Percentiles rank a stretch among this genome's conserved stretches.
Conservation (phyloP, 2,888 invertebrate genomes). For the Tuberolachnus salignus region DNA sequence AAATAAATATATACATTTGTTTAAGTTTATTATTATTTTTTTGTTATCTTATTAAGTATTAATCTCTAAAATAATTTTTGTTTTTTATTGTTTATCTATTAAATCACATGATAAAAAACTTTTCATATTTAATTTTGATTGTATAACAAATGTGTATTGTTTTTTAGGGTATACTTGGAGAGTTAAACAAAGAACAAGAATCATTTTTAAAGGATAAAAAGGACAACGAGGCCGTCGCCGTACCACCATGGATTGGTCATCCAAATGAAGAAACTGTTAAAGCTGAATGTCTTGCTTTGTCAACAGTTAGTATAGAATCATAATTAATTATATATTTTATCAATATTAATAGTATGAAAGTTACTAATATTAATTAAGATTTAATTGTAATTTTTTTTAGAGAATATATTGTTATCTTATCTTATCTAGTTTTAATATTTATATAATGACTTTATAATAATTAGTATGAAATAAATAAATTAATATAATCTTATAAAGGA, state of each 20-base stretch:
- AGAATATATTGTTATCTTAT: too few species aligned
- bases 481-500: too few species aligned
- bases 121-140: neutral
- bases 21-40: too few species aligned
- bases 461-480: too few species aligned
- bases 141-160: slow-evolving; percentile 40
- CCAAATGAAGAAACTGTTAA: slow-evolving; percentile 92
- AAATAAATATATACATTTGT: too few species aligned
- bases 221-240: slow-evolving; percentile 71
- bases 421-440: too few species aligned
- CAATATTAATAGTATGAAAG: neutral
- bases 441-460: too few species aligned
- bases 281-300: slow-evolving; percentile 92
- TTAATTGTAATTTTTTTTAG: too few species aligned
- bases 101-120: too few species aligned
- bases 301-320: slow-evolving; percentile 69
- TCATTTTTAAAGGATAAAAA: slow-evolving; percentile 90
- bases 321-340: neutral
- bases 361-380: neutral
- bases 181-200: slow-evolving; percentile 96
- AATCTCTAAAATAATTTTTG: too few species aligned
- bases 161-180: slow-evolving; percentile 89
- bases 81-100: too few species aligned
- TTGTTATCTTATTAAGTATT: too few species aligned
- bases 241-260: slow-evolving; percentile 94